A percentile compares a stretch with the other conserved stretches of the same genome.
These are phyloP conservation scores for Seira ritae DNA, from an alignment of 2,888 invertebrate genomes.

Conservation along the genomic window DNA sequence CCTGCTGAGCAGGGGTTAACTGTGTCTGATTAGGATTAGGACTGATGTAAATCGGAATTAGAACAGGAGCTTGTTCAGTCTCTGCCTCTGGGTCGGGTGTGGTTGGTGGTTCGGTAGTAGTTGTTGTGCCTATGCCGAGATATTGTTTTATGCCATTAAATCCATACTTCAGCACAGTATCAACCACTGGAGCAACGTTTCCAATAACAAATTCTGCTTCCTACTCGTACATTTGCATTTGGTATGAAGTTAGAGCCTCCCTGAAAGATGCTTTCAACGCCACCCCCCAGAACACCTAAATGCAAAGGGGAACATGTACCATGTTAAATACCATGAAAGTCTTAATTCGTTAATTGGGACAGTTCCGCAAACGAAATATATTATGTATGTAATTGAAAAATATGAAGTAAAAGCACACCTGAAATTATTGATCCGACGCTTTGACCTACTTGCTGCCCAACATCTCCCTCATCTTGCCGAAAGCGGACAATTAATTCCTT, in stretches of 20 bases:
- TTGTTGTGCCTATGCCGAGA: slow-evolving; percentile 33
- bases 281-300: slow-evolving; percentile 41
- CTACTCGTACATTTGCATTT: neutral
- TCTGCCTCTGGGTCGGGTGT: neutral
- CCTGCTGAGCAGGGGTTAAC: slow-evolving; percentile 2
- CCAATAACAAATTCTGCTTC: slow-evolving; percentile 36
- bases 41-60: neutral
- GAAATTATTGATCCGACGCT: slow-evolving; percentile 35
- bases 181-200: slow-evolving; percentile 37
- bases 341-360: no score
- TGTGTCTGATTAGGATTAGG: neutral
- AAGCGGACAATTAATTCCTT: neutral
- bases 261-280: slow-evolving; percentile 31
- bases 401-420: neutral
- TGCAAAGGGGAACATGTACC: neutral
- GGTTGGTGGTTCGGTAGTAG: slow-evolving; percentile 5
- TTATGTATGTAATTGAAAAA: no score
- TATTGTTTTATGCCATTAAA: slow-evolving; percentile 40
- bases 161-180: slow-evolving; percentile 36
- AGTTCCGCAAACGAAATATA: no score
- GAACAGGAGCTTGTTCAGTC: neutral
- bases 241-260: slow-evolving; percentile 30
- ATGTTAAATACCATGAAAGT: neutral
- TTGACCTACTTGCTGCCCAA: slow-evolving; percentile 18
- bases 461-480: slow-evolving; percentile 35